phyloP scores from a whole-genome alignment of 2,888 invertebrate genomes.

The Lasioglossum morio region DNA sequence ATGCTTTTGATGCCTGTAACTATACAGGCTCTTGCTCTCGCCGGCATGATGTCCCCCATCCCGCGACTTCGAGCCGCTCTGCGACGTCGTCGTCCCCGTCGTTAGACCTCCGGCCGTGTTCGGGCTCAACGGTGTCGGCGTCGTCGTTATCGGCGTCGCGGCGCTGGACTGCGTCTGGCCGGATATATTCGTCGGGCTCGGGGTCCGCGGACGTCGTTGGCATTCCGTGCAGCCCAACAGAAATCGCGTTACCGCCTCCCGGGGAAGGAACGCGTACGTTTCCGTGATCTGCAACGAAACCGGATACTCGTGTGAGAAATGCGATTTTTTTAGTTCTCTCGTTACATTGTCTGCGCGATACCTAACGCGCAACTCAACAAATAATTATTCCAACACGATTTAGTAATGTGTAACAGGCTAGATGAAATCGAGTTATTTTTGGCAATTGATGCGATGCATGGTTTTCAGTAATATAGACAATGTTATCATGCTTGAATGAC shows the following conservation, averaged over 20 bases:
- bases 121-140: slow-evolving; percentile 73
- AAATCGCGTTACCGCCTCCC: slow-evolving; percentile 98
- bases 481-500: neutral
- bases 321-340: neutral
- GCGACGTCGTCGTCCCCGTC: slow-evolving; percentile 59
- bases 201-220: slow-evolving; percentile 91
- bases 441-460: neutral
- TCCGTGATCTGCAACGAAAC: slow-evolving; percentile 93
- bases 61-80: slow-evolving; percentile 76
- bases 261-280: slow-evolving; percentile 97
- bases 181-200: slow-evolving; percentile 85
- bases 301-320: neutral
- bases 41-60: slow-evolving; percentile 75
- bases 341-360: neutral
- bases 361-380: neutral
- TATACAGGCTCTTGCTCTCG: slow-evolving; percentile 80
- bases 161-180: slow-evolving; percentile 78
- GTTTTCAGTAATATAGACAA: neutral
- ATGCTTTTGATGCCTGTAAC: slow-evolving; percentile 77
- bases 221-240: slow-evolving; percentile 97
- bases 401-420: neutral
- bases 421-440: neutral
- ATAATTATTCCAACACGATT: neutral
- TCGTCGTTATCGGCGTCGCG: slow-evolving; percentile 68
- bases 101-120: slow-evolving; percentile 70